A percentile compares a stretch with the other conserved stretches of the same genome.
phyloP scores from a whole-genome alignment of 2,888 invertebrate genomes.

The Linyphia triangularis region DNA sequence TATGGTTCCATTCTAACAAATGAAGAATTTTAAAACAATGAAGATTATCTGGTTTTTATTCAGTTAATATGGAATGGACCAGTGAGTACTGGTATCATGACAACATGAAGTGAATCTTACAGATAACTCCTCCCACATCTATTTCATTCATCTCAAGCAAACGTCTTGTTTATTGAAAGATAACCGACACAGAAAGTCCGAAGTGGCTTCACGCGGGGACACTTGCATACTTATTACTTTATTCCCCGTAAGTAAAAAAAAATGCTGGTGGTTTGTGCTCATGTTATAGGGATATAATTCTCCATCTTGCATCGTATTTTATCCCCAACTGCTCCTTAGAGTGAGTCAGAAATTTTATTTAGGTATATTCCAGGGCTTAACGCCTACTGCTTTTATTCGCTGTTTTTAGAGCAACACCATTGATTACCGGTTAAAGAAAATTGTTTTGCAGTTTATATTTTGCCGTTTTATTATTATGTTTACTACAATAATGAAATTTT shows the following conservation, averaged over 20 bases:
- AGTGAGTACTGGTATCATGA: no score
- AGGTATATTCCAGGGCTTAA: not conserved
- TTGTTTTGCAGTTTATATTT: not conserved
- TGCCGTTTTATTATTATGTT: no score
- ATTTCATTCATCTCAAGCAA: not conserved
- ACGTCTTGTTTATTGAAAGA: conserved; percentile 58
- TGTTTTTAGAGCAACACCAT: not conserved
- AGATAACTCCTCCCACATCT: not conserved
- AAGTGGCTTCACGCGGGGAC: conserved; percentile 34
- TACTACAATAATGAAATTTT: no score
- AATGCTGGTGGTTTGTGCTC: not conserved
- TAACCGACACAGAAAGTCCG: not conserved
- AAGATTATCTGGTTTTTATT: no score
- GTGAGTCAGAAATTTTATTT: conserved; percentile 19
- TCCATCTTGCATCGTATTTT: conserved; percentile 29
- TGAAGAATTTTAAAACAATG: no score
- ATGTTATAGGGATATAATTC: conserved; percentile 46
- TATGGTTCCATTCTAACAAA: no score
- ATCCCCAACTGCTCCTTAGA: not conserved
- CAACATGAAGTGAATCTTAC: not conserved
- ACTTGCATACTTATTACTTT: conserved; percentile 9
- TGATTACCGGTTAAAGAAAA: not conserved
- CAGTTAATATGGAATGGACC: no score
- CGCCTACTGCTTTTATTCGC: not conserved
- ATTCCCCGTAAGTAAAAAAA: not conserved